Evolutionary conservation across 2,797 vertebrate species (phyloP).

Genomic region (Pseudochirops cupreus): DNA sequence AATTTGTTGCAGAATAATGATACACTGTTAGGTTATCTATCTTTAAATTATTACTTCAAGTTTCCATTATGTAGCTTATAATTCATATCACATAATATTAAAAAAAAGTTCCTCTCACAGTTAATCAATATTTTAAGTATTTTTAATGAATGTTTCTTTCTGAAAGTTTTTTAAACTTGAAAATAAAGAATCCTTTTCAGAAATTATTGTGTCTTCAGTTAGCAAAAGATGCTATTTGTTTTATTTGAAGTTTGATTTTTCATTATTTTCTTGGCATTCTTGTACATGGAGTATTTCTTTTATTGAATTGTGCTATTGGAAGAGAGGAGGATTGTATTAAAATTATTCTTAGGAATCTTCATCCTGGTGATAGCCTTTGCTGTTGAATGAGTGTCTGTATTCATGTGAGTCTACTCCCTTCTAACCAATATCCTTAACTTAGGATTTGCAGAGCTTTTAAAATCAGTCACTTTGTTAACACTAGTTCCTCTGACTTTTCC

Average conservation of each 20-base stretch:
- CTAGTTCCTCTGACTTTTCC: not conserved
- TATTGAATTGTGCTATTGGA: not conserved
- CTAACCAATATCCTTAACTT: not conserved
- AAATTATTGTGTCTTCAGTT: not conserved
- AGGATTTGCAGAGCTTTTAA: not conserved
- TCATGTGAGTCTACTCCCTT: not conserved
- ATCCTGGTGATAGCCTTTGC: not conserved
- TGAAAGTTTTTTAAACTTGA: not conserved
- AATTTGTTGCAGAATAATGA: not conserved
- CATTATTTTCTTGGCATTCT: not conserved
- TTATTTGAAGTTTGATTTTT: not conserved
- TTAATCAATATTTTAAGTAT: not conserved
- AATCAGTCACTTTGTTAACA: not conserved
- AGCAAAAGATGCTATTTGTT: not conserved
- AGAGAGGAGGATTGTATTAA: not conserved
- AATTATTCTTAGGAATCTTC: not conserved
- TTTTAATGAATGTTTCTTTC: not conserved
- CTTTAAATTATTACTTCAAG: not conserved
- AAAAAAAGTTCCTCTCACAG: not conserved
- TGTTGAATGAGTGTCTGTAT: not conserved
- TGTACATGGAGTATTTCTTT: not conserved
- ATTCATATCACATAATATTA: not conserved
- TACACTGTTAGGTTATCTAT: not conserved
- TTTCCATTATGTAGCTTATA: not conserved
- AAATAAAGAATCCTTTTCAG: not conserved